These are phyloP conservation scores for Syngnathus acus DNA, from an alignment of 2,797 vertebrate genomes.

Conservation along the genomic window DNA sequence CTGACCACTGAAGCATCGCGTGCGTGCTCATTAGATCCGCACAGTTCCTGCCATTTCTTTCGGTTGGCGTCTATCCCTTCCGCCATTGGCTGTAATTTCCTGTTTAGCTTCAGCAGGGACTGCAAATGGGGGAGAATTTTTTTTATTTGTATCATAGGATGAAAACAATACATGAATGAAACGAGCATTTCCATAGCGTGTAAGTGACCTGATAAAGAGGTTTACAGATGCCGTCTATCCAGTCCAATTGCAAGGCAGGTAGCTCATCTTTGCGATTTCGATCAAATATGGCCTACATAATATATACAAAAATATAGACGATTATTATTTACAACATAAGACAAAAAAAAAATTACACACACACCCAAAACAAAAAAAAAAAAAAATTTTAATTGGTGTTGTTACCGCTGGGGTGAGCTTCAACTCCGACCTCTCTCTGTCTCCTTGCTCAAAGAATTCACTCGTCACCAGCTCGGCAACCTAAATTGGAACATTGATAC, in stretches of 20 bases:
- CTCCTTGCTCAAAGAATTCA: slow-evolving; percentile 79
- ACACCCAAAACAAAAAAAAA: no score
- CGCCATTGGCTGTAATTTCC: slow-evolving; percentile 73
- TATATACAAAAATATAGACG: no score
- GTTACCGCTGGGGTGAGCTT: slow-evolving; percentile 74
- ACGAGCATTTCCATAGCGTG: background rate
- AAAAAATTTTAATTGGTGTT: background rate
- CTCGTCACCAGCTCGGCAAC: slow-evolving; percentile 78
- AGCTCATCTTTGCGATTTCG: slow-evolving; percentile 79
- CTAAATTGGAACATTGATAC: slow-evolving; percentile 21
- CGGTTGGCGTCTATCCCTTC: slow-evolving; percentile 71
- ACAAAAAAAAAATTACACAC: slow-evolving; percentile 11
- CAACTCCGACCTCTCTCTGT: slow-evolving; percentile 73
- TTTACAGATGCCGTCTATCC: slow-evolving; percentile 72
- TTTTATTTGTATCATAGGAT: background rate
- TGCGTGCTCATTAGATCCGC: slow-evolving; percentile 57
- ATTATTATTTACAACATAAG: slow-evolving; percentile 1
- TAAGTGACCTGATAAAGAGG: slow-evolving; percentile 66
- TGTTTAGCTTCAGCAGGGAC: slow-evolving; percentile 70
- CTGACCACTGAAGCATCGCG: slow-evolving; percentile 25
- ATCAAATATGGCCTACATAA: slow-evolving; percentile 74
- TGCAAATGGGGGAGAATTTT: slow-evolving; percentile 22
- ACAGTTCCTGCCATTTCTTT: slow-evolving; percentile 72
- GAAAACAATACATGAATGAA: background rate
- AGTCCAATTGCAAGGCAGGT: slow-evolving; percentile 66